Conservation (phyloP, 2,113 vertebrate genomes). For the Rhea americana region DNA sequence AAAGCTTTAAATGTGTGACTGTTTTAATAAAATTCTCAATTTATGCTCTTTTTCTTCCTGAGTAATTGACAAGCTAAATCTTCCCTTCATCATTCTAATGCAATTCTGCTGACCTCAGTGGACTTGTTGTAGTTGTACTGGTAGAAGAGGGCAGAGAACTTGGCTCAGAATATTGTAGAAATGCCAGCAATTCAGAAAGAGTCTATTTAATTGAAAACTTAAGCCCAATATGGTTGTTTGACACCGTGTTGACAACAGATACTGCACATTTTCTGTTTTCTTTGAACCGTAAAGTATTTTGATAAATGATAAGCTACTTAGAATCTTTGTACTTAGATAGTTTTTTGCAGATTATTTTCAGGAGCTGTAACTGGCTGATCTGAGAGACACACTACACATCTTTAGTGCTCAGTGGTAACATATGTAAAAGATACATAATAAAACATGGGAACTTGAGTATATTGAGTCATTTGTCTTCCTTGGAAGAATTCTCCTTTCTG, state of each 20-base stretch:
- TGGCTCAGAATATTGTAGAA: constrained; percentile 55
- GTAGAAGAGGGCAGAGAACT: constrained; percentile 41
- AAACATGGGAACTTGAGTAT: background rate
- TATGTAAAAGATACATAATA: background rate
- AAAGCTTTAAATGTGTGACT: constrained; percentile 11
- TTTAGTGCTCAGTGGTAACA: background rate
- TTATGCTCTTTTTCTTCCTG: constrained; percentile 1
- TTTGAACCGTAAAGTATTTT: constrained; percentile 32
- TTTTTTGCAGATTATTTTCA: background rate
- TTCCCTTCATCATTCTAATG: constrained; percentile 28
- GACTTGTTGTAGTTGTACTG: constrained; percentile 41
- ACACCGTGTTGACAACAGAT: constrained; percentile 68
- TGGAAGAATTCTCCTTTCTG: background rate
- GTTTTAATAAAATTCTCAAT: constrained; percentile 3
- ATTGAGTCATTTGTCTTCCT: background rate
- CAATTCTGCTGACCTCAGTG: constrained; percentile 46
- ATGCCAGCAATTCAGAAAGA: constrained; percentile 46
- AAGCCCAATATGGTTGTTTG: constrained; percentile 62
- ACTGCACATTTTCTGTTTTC: constrained; percentile 68
- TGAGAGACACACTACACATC: background rate
- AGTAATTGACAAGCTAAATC: constrained; percentile 47
- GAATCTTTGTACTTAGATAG: background rate
- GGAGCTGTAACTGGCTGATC: background rate
- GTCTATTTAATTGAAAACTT: constrained; percentile 56
- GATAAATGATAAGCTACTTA: constrained; percentile 15